phyloP scores from a whole-genome alignment of 2,113 vertebrate species.

The Cebus imitator region DNA sequence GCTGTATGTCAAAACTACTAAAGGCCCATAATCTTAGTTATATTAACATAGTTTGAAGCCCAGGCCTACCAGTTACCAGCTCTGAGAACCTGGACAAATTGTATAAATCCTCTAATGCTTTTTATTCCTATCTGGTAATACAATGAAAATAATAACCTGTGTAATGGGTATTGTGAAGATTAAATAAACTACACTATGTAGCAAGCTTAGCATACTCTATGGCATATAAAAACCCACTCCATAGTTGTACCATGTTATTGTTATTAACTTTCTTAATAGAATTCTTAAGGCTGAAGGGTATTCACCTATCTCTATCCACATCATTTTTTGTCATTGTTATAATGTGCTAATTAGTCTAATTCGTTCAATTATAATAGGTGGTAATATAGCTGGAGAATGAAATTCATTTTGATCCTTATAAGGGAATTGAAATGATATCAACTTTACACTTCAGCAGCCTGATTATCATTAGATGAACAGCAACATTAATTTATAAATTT shows the following conservation, averaged over 20 bases:
- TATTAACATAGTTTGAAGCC: background rate
- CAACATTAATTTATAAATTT: background rate
- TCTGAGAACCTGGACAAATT: background rate
- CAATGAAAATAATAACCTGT: background rate
- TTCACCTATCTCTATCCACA: background rate
- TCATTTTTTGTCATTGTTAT: background rate
- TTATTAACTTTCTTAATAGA: background rate
- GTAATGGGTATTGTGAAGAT: background rate
- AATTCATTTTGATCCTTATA: constrained; percentile 6
- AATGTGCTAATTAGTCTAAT: background rate
- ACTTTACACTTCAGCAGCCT: background rate
- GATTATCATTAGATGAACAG: background rate
- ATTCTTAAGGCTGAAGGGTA: background rate
- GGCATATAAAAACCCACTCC: background rate
- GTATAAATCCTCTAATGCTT: background rate
- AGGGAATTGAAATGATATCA: background rate
- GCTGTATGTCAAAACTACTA: background rate
- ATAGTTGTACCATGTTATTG: background rate
- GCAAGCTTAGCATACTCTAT: background rate
- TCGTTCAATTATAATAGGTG: background rate
- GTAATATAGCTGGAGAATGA: background rate
- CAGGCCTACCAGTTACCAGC: background rate
- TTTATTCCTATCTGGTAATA: background rate
- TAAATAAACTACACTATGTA: background rate
- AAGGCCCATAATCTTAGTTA: background rate